Conservation (phyloP, 2,888 invertebrate genomes). For the Yponomeuta malinellus region DNA sequence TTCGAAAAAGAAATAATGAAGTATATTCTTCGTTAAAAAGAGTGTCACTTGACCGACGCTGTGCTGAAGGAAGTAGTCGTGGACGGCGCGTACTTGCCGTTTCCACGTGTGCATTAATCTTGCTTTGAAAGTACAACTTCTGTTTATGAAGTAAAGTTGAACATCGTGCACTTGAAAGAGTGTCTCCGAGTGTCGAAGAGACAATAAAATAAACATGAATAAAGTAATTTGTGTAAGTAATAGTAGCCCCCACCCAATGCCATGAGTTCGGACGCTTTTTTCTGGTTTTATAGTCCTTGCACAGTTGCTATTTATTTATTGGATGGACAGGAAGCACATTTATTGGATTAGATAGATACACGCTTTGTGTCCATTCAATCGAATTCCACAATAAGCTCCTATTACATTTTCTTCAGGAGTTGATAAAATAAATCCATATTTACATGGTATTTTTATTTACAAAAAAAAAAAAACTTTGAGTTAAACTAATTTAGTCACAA, state of each 20-base stretch:
- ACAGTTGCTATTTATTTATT: not conserved
- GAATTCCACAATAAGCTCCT: not conserved
- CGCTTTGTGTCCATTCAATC: not conserved
- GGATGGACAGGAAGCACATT: not conserved
- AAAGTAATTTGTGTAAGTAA: not conserved
- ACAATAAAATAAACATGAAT: conserved; percentile 2
- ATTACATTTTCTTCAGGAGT: not conserved
- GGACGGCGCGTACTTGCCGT: not conserved
- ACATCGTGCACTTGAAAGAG: not conserved
- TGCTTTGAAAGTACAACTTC: not conserved
- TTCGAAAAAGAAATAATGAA: not conserved
- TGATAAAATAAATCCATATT: not conserved
- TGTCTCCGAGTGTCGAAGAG: not conserved
- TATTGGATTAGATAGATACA: not conserved
- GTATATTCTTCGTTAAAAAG: not conserved
- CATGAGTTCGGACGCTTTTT: not conserved
- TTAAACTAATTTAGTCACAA: not conserved
- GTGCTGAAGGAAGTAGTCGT: not conserved
- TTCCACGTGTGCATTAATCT: not conserved
- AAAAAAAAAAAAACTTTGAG: not conserved
- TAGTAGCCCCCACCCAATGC: not conserved
- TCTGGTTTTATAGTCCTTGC: not conserved
- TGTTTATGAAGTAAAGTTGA: conserved; percentile 11
- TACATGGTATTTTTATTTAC: not conserved
- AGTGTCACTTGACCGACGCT: not conserved